Conservation (phyloP, 2,888 invertebrate species). For the Cryptocephalus primarius region DNA sequence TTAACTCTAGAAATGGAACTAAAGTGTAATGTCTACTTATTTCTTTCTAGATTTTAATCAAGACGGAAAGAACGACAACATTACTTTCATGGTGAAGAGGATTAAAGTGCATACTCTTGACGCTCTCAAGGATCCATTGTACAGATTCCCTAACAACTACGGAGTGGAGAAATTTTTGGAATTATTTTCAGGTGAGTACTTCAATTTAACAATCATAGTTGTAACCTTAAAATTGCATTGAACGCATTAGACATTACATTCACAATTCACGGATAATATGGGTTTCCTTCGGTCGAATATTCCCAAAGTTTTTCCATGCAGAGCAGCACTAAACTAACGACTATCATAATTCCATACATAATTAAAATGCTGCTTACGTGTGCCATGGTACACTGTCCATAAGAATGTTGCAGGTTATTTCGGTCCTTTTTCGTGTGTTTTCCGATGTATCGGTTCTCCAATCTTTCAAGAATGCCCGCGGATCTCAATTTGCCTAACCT, state of each 20-base stretch:
- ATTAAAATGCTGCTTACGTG: constrained; percentile 25
- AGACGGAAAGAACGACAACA: constrained; percentile 84
- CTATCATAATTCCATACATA: constrained; percentile 18
- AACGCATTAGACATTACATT: no score
- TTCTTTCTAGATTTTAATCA: constrained; percentile 74
- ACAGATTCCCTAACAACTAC: constrained; percentile 88
- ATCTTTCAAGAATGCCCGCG: constrained; percentile 31
- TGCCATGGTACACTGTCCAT: constrained; percentile 22
- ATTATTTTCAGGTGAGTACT: constrained; percentile 76
- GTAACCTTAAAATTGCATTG: no score
- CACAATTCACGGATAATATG: no score
- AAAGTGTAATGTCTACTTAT: neutral
- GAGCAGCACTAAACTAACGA: constrained; percentile 21
- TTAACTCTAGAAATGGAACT: no score
- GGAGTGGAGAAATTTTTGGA: constrained; percentile 98
- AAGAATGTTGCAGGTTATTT: no score
- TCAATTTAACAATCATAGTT: no score
- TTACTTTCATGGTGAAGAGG: constrained; percentile 91
- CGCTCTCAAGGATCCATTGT: constrained; percentile 73
- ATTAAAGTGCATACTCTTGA: constrained; percentile 87
- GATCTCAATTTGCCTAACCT: constrained; percentile 32
- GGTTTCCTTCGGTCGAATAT: no score
- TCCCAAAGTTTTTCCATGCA: constrained; percentile 18
- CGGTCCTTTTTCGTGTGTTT: constrained; percentile 13
- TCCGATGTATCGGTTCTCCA: constrained; percentile 32